A percentile compares a stretch with the other conserved stretches of the same genome.
These are phyloP conservation scores for Cataglyphis hispanica DNA, from an alignment of 1,140 invertebrate species.

Conservation along the genomic window DNA sequence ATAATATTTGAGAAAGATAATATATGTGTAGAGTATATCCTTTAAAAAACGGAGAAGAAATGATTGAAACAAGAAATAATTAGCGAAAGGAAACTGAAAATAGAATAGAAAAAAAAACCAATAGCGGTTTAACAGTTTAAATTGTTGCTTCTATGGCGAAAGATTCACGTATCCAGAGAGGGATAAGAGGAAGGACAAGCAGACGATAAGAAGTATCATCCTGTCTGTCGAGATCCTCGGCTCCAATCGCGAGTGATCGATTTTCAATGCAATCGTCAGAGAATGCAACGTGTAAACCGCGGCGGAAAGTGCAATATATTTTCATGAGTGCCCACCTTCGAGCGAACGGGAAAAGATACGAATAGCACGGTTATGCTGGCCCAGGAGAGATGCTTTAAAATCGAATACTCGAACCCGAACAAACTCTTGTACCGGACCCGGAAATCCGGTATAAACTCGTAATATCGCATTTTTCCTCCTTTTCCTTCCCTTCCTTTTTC, in stretches of 20 bases:
- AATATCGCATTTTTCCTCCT: conserved; percentile 69
- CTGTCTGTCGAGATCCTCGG: conserved; percentile 59
- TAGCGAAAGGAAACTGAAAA: conserved; percentile 19
- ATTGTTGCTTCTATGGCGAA: conserved; percentile 46
- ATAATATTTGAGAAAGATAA: background rate
- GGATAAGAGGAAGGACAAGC: conserved; percentile 22
- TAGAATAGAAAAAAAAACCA: background rate
- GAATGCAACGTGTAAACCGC: conserved; percentile 84
- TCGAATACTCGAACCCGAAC: conserved; percentile 74
- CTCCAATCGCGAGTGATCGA: conserved; percentile 81
- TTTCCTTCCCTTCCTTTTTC: conserved; percentile 1
- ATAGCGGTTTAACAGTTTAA: conserved; percentile 52
- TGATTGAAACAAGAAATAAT: conserved; percentile 35
- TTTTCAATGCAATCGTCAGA: conserved; percentile 85
- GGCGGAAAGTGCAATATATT: conserved; percentile 83
- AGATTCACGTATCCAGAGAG: conserved; percentile 41
- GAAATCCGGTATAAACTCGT: conserved; percentile 74
- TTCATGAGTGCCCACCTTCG: conserved; percentile 81
- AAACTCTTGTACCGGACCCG: conserved; percentile 67
- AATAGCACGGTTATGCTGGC: conserved; percentile 68
- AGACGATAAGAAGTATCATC: conserved; percentile 62
- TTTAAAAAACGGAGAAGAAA: background rate
- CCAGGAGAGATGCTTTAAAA: conserved; percentile 67
- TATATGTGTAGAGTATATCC: background rate
- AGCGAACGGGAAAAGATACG: conserved; percentile 53